Evolutionary conservation across 1,140 invertebrate species (phyloP), one percentile per base, ranked within the genome.

Genomic region (Ips nitidus): DNA sequence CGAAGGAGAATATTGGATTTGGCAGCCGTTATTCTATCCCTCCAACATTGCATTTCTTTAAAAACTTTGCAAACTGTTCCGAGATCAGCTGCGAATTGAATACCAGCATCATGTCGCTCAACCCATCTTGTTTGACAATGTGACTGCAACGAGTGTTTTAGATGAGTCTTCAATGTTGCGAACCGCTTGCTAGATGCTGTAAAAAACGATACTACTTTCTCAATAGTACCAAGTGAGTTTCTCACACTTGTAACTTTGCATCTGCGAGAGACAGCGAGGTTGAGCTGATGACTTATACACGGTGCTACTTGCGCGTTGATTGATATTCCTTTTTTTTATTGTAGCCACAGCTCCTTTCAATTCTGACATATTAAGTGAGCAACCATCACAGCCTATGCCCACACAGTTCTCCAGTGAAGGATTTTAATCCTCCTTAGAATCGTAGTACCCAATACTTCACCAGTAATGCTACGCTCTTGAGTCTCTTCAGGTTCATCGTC

Each of bases 41-140:
- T 47, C 22, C 22, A 22, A 22, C 22, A 22, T 22, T 22, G 22
- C n/a, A 55, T 55, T 55, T 55, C 52, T 5, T 55, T 36, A 5
- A 55, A 1, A 55, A 36, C 36, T 5, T 36, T 5, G 37, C 5
- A 5, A 36, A 55, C 37, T 55, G 8, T 36, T 7, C 5, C n/a
- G n/a, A n/a, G n/a, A n/a, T n/a, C n/a, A n/a, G n/a, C n/a, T n/a
- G n/a, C n/a, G n/a, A 55, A 55, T 7, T 8, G 52, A 36, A 55
- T 5, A 55, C 5, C 36, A 5, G 5, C 8, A 55, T 55, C 52
- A 55, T 22, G 52, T 55, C 52, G 5, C 37, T 55, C 52, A 55
- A 55, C 52, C 52, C 52, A 55, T 55, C 52, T 55, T 5, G 52
- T 55, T n/a, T 55, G 5, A 36, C 52, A 55, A 55, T 55, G 8